phyloP scores from a whole-genome alignment of 2,113 vertebrate species.

The Oncorhynchus nerka region DNA sequence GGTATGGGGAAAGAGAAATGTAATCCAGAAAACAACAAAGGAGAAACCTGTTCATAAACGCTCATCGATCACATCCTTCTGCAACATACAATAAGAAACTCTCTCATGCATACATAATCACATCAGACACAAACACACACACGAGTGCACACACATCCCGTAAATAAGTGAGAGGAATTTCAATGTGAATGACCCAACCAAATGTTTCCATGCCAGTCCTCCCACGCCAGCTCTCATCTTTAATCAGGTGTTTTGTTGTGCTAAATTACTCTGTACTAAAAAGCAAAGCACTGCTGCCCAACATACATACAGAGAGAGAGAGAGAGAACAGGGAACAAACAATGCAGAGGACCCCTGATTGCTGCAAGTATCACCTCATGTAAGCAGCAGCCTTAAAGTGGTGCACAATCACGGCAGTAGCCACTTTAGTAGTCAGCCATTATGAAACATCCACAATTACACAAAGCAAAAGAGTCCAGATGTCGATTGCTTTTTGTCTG shows the following conservation, averaged over 20 bases:
- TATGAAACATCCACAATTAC: constrained; percentile 55
- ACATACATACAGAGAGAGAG: background rate
- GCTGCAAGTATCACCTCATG: constrained; percentile 40
- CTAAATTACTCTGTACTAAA: constrained; percentile 41
- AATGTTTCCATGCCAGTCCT: constrained; percentile 16
- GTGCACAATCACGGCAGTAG: constrained; percentile 48
- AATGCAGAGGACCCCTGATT: constrained; percentile 55
- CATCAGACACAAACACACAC: background rate
- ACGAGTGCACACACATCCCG: constrained; percentile 5
- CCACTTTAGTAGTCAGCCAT: constrained; percentile 46
- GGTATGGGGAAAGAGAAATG: constrained; percentile 20
- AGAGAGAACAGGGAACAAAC: constrained; percentile 5
- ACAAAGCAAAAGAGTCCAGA: constrained; percentile 20
- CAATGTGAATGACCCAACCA: constrained; percentile 24
- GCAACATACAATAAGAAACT: background rate
- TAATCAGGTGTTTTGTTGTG: constrained; percentile 48
- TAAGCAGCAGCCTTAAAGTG: constrained; percentile 46
- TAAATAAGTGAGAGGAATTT: constrained; percentile 30
- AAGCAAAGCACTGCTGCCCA: constrained; percentile 10
- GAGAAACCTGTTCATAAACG: constrained; percentile 7
- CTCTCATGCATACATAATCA: constrained; percentile 1
- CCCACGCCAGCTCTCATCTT: constrained; percentile 31
- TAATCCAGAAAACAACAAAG: constrained; percentile 29
- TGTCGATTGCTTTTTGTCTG: constrained; percentile 50
- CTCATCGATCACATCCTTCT: background rate